phyloP scores from a whole-genome alignment of 2,113 vertebrate species.

The Chaetorhynchus papuensis region DNA sequence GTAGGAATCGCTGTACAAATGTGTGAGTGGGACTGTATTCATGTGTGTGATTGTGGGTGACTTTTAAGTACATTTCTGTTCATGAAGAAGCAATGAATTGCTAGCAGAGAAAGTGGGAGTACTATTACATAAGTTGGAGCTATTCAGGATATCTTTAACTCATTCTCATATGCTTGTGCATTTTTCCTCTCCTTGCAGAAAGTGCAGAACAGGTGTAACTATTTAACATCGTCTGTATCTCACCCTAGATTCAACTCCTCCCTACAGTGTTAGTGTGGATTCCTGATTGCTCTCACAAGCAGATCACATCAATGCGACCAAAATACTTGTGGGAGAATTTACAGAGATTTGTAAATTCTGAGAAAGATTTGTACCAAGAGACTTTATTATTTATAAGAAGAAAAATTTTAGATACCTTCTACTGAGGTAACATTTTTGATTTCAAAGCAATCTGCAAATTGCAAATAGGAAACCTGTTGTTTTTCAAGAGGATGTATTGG shows the following conservation, averaged over 20 bases:
- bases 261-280: not conserved
- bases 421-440: not conserved
- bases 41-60: conserved; percentile 53
- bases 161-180: not conserved
- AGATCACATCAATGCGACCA: not conserved
- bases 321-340: not conserved
- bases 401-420: not conserved
- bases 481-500: not conserved
- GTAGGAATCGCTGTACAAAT: conserved; percentile 20
- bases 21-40: conserved; percentile 43
- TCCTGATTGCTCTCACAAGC: not conserved
- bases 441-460: not conserved
- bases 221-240: not conserved
- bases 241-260: not conserved
- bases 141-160: conserved; percentile 45
- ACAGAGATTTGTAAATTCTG: too few relatives aligned
- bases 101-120: conserved; percentile 59
- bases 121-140: conserved; percentile 27
- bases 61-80: conserved; percentile 53
- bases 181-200: not conserved
- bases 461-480: not conserved
- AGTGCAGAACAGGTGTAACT: not conserved
- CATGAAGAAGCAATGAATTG: conserved; percentile 61
- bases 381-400: not conserved
- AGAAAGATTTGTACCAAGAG: not conserved